Evolutionary conservation across 2,797 vertebrate genomes (phyloP).

Genomic region (Falco peregrinus): DNA sequence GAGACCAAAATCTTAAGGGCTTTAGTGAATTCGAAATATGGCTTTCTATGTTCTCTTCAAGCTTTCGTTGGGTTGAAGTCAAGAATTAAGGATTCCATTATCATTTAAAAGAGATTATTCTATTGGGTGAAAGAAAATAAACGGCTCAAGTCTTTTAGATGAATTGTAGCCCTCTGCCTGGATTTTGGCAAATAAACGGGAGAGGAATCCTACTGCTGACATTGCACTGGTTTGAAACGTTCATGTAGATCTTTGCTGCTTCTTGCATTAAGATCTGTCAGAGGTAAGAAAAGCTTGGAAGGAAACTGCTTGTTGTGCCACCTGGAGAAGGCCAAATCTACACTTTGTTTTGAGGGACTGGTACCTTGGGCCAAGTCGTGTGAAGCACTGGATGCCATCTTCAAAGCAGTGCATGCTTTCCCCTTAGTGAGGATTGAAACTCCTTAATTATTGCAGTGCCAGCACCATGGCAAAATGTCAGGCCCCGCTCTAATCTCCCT

Average conservation of each 20-base stretch:
- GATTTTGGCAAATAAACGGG: neutral
- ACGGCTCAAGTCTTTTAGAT: neutral
- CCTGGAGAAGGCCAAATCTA: neutral
- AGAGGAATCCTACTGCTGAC: neutral
- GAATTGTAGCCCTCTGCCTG: neutral
- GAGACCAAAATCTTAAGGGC: neutral
- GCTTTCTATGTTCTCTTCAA: neutral
- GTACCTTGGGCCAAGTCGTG: neutral
- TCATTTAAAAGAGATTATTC: neutral
- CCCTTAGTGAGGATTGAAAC: neutral
- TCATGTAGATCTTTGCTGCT: neutral
- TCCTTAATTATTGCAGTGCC: neutral
- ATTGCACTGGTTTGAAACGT: neutral
- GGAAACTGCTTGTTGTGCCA: neutral
- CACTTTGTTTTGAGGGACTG: neutral
- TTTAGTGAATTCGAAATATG: neutral
- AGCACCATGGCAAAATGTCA: neutral
- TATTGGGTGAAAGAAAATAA: neutral
- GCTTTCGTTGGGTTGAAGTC: conserved; percentile 4
- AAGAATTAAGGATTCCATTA: conserved; percentile 15
- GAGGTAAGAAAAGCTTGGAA: neutral
- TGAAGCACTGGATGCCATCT: neutral
- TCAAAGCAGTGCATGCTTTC: accelerated
- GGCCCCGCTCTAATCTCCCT: neutral
- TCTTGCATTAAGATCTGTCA: accelerated